These are phyloP conservation scores for Phocoena phocoena DNA, from an alignment of 2,113 vertebrate species.

Conservation along the genomic window DNA sequence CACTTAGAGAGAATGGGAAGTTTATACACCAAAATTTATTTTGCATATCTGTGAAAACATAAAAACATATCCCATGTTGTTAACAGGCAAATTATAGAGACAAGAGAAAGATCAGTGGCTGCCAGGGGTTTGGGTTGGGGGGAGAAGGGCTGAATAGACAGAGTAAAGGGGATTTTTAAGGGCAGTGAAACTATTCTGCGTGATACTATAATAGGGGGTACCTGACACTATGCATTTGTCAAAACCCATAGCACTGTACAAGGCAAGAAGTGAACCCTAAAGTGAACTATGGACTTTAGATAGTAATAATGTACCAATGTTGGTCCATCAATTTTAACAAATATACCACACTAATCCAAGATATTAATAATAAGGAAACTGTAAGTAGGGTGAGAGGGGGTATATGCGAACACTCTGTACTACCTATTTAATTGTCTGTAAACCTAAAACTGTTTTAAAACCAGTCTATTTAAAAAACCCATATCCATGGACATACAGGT, in stretches of 20 bases:
- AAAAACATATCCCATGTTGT: neutral
- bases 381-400: fast-evolving
- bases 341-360: neutral
- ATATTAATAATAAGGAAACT: neutral
- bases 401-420: neutral
- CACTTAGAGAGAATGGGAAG: slow-evolving; percentile 25
- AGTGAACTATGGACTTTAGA: neutral
- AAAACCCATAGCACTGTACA: neutral
- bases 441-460: neutral
- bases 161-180: neutral
- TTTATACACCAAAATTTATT: neutral
- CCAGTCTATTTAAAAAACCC: neutral
- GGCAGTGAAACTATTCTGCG: neutral
- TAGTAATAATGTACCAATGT: neutral
- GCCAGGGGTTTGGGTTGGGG: neutral
- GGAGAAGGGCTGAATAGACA: neutral
- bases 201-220: neutral
- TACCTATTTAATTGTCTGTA: neutral
- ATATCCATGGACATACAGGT: neutral
- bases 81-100: neutral
- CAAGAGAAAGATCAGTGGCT: neutral
- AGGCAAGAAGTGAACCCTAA: neutral
- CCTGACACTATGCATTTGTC: neutral
- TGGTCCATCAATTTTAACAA: neutral
- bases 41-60: neutral